Conservation (phyloP, 2,113 vertebrate genomes). For the Pleuronectes platessa region DNA sequence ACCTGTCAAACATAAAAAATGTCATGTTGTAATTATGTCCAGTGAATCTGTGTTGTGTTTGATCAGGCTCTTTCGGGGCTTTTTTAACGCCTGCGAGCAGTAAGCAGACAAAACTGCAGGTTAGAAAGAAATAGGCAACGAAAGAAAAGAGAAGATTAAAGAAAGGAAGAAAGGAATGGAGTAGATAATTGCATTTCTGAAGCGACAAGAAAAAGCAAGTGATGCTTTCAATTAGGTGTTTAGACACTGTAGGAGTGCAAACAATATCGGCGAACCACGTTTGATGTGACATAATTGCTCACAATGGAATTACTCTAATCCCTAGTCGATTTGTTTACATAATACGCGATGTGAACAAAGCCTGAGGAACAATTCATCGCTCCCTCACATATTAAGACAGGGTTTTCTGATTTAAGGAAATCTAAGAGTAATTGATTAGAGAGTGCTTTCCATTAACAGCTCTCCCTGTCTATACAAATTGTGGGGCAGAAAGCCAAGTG, state of each 20-base stretch:
- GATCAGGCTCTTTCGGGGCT: conserved; percentile 23
- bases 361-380: conserved; percentile 1
- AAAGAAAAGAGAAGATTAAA: background rate
- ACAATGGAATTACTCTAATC: conserved; percentile 40
- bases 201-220: background rate
- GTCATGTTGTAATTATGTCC: conserved; percentile 25
- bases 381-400: conserved; percentile 8
- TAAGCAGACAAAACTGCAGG: conserved; percentile 7
- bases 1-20: conserved; percentile 25
- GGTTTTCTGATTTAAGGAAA: conserved; percentile 11
- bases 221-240: conserved; percentile 27
- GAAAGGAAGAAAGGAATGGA: background rate
- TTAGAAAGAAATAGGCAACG: background rate
- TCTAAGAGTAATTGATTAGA: background rate
- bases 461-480: background rate
- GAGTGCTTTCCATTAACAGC: background rate
- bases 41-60: conserved; percentile 45
- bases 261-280: conserved; percentile 21
- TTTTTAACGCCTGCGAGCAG: conserved; percentile 23
- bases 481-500: background rate
- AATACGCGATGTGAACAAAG: conserved; percentile 12
- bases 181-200: conserved; percentile 15
- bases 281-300: conserved; percentile 39
- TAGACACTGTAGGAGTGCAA: conserved; percentile 28
- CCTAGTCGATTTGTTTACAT: conserved; percentile 23